Base-by-base conservation (phyloP, 2,888 invertebrate species). In the Apamea crenata region DNA sequence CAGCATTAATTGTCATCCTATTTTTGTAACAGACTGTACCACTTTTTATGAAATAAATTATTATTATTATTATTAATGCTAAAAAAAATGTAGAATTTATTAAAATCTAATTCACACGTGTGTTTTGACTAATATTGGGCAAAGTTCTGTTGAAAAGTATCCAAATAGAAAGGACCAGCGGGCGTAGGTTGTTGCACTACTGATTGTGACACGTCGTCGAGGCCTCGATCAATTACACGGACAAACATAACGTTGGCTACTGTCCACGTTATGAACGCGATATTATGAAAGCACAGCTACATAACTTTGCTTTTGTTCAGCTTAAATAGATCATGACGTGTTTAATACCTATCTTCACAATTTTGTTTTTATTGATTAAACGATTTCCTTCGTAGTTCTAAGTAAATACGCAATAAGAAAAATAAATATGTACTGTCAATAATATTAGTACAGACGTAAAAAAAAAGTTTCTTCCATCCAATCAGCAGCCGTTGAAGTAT, bases 141-240 rank as follows among this genome's bases (percentile, higher is more conserved):
- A 36, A 6, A 74, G 47, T 63, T 63, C 29, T 29, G 40, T 70
- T 65, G 32, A 53, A 74, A 72, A 69, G 44, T 75, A 74, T 78
- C 36, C 12, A 72, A 68, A 73, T 82, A 77, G 87, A 78, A 86
- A 88, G 88, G 79, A 71, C 78, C 59, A 77, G 32, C 75, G n/a
- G 53, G 74, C 65, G 61, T 73, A 78, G 86, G 80, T 87, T 86
- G 84, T 88, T 83, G 88, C 80, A 80, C 88, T 74, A 56, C 40
- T 78, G 77, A 78, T 81, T 88, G 78, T 80, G 86, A 70, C 76
- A 80, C 59, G 76, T 66, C 36, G 69, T 44, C 66, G 73, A 76
- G 78, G 68, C 84, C 76, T 84, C 79, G 78, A 84, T 74, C 81
- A 86, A 87, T 74, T 84, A 76, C 78, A 47, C 74, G 40, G 32